Evolutionary conservation across 2,888 invertebrate genomes (phyloP), one percentile per base, ranked within the genome.

Genomic region (Diarsia brunnea): DNA sequence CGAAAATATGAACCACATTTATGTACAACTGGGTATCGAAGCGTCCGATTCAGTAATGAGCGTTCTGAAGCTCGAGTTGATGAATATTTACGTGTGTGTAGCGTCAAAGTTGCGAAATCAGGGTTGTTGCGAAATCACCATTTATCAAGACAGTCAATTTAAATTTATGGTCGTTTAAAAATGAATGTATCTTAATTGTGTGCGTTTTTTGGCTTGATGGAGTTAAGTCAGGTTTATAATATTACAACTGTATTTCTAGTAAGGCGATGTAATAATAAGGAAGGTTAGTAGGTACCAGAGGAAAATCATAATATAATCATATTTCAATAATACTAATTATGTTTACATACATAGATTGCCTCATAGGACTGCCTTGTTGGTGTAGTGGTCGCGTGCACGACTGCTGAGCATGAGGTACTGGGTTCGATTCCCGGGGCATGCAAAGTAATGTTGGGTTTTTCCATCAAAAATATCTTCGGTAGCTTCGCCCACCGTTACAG

Each of bases 1-100:
- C 3, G 1, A 24, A 12, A 4, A 16, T 0, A n/a, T 24, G 2
- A 8, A 14, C 16, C 19, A 47, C 3, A 14, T 21, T 11, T 12
- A n/a, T 27, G 45, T 21, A 79, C 84, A 31, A 1, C 64, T 79
- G 53, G 0, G 24, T 53, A 1, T 27, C 19, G 47, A 31, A 47
- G 68, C 73, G 58, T 24, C 16, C 45, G 31, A 60, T 10, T 16
- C 8, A 16, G 43, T 21, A 83, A 69, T 86, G 73, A 47, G 61
- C 19, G n/a, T 4, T 31, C 64, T 68, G 63, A 69, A 67, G 64
- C 21, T 5, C 10, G 27, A 12, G 14, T 76, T 5, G n/a, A 27
- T n/a, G 38, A 65, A 60, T 68, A 76, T 73, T 51, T 49, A 69
- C 43, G 31, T 63, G 49, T 51, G 49, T 51, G 55, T 45, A 55